Percentiles rank a stretch among this genome's conserved stretches.
phyloP scores from a whole-genome alignment of 2,113 vertebrate genomes.

The Kryptolebias marmoratus region DNA sequence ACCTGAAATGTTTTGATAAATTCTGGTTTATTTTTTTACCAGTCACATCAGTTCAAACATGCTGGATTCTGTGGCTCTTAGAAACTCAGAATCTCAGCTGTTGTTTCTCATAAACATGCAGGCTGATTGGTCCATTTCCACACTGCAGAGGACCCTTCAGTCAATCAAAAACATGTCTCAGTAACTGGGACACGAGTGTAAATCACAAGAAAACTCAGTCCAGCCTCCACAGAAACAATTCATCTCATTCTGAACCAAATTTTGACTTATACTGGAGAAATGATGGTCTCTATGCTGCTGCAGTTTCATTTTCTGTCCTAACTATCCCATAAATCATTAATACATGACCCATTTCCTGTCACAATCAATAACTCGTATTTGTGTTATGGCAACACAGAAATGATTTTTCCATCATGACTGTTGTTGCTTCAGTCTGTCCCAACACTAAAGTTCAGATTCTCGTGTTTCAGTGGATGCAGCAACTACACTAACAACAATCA shows the following conservation, averaged over 20 bases:
- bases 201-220: background rate
- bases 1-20: too few relatives aligned
- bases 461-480: too few relatives aligned
- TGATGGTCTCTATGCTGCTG: background rate
- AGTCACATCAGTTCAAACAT: too few relatives aligned
- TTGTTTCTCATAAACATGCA: too few relatives aligned
- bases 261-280: too few relatives aligned
- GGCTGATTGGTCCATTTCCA: too few relatives aligned
- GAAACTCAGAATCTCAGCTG: too few relatives aligned
- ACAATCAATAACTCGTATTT: background rate
- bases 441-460: background rate
- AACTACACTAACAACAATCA: too few relatives aligned
- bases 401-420: slow-evolving; percentile 40
- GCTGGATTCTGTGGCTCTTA: too few relatives aligned
- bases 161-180: background rate
- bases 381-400: background rate
- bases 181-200: background rate
- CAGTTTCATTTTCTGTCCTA: background rate
- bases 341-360: slow-evolving; percentile 37
- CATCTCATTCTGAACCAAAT: too few relatives aligned
- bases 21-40: too few relatives aligned
- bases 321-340: slow-evolving; percentile 17
- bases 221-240: background rate
- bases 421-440: slow-evolving; percentile 17
- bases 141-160: too few relatives aligned